Evolutionary conservation across 2,888 invertebrate species (phyloP), one percentile per base, ranked within the genome.

Genomic region (Cerceris rybyensis): DNA sequence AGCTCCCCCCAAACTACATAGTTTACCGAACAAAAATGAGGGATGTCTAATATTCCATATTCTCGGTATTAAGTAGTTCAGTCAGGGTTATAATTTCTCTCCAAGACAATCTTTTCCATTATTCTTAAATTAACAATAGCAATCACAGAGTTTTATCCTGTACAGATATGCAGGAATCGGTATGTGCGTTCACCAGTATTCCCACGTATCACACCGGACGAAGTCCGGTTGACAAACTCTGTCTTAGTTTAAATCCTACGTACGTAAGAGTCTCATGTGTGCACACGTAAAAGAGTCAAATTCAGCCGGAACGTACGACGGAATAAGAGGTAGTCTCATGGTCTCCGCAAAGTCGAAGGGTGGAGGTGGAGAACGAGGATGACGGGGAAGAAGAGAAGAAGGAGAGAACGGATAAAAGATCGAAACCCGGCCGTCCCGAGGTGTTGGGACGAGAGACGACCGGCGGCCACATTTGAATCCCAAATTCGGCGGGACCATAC

Each of bases 401-500:
- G 14, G 46, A 7, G n/a, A n/a, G 11, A 64, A 77, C 58, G 67
- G 55, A 75, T 57, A 79, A 59, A 52, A 79, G 69, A 77, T 76
- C 75, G 76, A 83, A 75, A 81, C 78, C 76, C 72, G 69, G 70
- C 70, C 60, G 70, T 70, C 74, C 55, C 55, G 78, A 82, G 77
- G 81, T 84, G 85, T 81, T 83, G 85, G 70, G 75, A 78, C 79
- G 80, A 80, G 60, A 63, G 77, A 74, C 71, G 74, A 80, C 55
- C 69, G 65, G 59, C 55, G 68, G 70, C 61, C 77, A 16, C 81
- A 85, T 85, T 83, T 85, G 85, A 85, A 85, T 85, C 43, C 81
- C 83, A 85, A 85, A 85, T 85, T 83, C 83, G 78, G 46, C 74
- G 74, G 65, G 63, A 70, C 75, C 73, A 68, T 60, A 66, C 58